Evolutionary conservation across 23 tunicate genomes (phyloP).

Genomic region (Oikopleura dioica): DNA sequence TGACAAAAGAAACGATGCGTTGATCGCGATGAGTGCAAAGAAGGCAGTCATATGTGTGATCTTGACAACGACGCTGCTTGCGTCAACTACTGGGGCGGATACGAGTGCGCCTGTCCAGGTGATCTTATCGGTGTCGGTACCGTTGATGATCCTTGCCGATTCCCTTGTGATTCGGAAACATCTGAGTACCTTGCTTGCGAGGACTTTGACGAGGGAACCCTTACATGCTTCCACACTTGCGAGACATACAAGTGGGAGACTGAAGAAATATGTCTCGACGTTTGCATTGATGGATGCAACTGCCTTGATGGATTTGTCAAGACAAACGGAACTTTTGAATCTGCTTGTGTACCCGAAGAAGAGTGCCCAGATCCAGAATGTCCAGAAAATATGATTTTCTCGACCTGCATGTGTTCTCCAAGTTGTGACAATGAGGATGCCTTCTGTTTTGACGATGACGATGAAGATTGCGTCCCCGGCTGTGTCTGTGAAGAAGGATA

Average conservation of each 20-base stretch:
- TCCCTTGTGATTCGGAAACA: not conserved
- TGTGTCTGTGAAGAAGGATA: not conserved
- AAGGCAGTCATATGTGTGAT: not conserved
- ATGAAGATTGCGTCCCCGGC: not conserved
- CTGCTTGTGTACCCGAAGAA: not conserved
- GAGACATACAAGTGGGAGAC: not conserved
- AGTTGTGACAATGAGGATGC: not conserved
- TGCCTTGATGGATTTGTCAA: not conserved
- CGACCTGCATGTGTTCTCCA: not conserved
- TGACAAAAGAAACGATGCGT: not conserved
- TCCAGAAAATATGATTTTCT: not conserved
- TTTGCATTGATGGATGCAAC: not conserved
- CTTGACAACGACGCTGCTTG: not conserved
- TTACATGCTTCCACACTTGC: not conserved
- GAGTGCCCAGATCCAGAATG: not conserved
- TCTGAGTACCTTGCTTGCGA: too few species aligned
- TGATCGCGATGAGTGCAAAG: not conserved
- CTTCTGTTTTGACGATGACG: not conserved
- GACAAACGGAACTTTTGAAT: not conserved
- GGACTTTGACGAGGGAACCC: not conserved
- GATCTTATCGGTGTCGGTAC: not conserved
- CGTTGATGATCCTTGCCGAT: not conserved
- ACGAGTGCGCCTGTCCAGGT: not conserved
- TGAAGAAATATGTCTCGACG: not conserved
- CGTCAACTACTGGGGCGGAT: not conserved